Percentiles rank a stretch among this genome's conserved stretches.
These are phyloP conservation scores for Leucoraja ocellata DNA, from an alignment of 2,797 vertebrate genomes.

Conservation along the genomic window DNA sequence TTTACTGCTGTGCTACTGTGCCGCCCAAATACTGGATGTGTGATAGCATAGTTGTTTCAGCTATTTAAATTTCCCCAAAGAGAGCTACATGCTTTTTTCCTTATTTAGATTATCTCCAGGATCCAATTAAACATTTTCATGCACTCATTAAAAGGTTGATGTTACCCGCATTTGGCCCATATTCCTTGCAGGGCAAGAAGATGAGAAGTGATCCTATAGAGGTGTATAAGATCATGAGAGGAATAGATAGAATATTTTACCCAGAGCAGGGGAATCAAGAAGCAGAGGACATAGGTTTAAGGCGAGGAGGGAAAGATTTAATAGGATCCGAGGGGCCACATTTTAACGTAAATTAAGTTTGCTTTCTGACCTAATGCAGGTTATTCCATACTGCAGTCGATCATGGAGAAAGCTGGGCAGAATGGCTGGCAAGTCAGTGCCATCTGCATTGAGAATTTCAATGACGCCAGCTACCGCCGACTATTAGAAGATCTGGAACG, in stretches of 20 bases:
- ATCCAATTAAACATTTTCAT: neutral
- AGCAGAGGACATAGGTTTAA: too few relatives aligned
- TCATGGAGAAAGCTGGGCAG: conserved; percentile 94
- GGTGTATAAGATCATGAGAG: too few relatives aligned
- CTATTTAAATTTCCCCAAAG: neutral
- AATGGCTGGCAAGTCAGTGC: conserved; percentile 96
- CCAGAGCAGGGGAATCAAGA: too few relatives aligned
- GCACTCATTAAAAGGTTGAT: neutral
- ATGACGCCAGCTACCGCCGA: conserved; percentile 81
- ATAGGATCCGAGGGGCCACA: too few relatives aligned
- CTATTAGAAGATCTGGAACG: conserved; percentile 87
- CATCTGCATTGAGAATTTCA: conserved; percentile 95
- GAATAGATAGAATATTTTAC: too few relatives aligned
- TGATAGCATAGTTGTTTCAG: neutral
- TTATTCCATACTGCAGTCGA: conserved; percentile 93
- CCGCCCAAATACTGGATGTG: too few relatives aligned
- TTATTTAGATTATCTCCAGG: neutral
- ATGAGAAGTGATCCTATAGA: too few relatives aligned
- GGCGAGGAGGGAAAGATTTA: too few relatives aligned
- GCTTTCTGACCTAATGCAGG: conserved; percentile 62
- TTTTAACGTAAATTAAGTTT: neutral
- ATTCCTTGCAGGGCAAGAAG: too few relatives aligned
- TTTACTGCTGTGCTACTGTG: too few relatives aligned
- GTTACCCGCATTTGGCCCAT: too few relatives aligned
- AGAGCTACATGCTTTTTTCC: neutral